Base-by-base conservation (phyloP, 1,140 invertebrate species). In the Euura lappo region DNA sequence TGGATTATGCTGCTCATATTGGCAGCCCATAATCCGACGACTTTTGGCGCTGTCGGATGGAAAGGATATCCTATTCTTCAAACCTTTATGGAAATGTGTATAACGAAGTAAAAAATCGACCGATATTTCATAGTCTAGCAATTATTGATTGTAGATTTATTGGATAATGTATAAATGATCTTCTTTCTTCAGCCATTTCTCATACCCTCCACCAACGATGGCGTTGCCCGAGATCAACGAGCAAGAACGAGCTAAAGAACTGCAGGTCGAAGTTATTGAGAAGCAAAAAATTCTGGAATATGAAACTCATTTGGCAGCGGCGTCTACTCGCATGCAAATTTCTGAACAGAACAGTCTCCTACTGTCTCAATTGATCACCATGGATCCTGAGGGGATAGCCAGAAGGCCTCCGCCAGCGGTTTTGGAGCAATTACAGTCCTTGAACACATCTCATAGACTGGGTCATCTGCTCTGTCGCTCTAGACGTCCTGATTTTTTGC, bases 1-100 rank as follows among this genome's bases (percentile, higher is more conserved):
- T 99, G 97, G 97, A 89, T 94, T 45, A 94, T 98, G 80, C 88
- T 99, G 71, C 88, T 97, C 5, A 94, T 98, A 83, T 87, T 99
- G 68, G 93, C 94, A 46, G 96, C 96, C 6, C 97, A 98, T 84
- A 99, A 99, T 91, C 96, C 97, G 0, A 87, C 90, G 0, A 92
- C 92, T 11, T 96, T 98, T 88, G 98, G 97, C 2, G 91, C 91
- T 74, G 88, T 93, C 68, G 96, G 93, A 44, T 98, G 97, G 93
- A 92, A 94, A 79, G 93, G 93, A 75, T 99, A 98, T 89, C 96
- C 97, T n/a, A 98, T 95, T 68, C 89, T 99, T 69, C 91, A 95
- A 78, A 93, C 93, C 74, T 89, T 99, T 65, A 98, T 99, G 91
- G 97, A 99, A 90, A 98, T 98, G 94, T 97, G 96, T 79, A 99